Percentiles rank a stretch among this genome's conserved stretches.
Evolutionary conservation across 1,140 invertebrate species (phyloP).

Genomic region (Adoxophyes honmai): DNA sequence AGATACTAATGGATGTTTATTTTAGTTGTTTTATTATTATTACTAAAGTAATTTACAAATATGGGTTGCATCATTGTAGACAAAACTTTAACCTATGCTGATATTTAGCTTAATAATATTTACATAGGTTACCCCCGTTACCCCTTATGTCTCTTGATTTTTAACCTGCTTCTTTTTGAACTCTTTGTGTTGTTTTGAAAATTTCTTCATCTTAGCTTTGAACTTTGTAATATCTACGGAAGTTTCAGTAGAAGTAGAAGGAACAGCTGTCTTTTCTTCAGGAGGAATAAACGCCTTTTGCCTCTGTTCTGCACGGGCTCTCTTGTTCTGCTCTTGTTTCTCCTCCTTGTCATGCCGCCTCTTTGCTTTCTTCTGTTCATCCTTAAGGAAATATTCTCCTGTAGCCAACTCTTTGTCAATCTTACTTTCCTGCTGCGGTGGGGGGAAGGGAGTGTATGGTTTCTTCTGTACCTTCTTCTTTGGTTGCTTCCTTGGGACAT

Average conservation of each 20-base stretch:
- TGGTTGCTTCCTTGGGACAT: constrained; percentile 93
- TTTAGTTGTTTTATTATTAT: no score
- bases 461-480: constrained; percentile 92
- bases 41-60: no score
- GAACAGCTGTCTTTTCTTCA: constrained; percentile 77
- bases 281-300: constrained; percentile 91
- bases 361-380: constrained; percentile 87
- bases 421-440: constrained; percentile 94
- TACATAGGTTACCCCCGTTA: background rate
- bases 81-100: no score
- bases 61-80: no score
- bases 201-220: constrained; percentile 86
- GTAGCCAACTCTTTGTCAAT: constrained; percentile 95
- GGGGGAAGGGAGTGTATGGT: constrained; percentile 98
- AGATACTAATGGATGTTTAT: constrained; percentile 17
- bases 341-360: constrained; percentile 86
- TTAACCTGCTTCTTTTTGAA: constrained; percentile 27
- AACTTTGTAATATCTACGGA: constrained; percentile 81
- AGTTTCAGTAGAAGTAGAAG: constrained; percentile 41
- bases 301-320: constrained; percentile 86
- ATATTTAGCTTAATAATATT: no score
- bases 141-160: background rate
- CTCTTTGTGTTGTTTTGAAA: constrained; percentile 56
- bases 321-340: constrained; percentile 83
- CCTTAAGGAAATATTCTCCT: constrained; percentile 97